phyloP scores from a whole-genome alignment of 2,797 vertebrate genomes.

The Spheniscus humboldti region DNA sequence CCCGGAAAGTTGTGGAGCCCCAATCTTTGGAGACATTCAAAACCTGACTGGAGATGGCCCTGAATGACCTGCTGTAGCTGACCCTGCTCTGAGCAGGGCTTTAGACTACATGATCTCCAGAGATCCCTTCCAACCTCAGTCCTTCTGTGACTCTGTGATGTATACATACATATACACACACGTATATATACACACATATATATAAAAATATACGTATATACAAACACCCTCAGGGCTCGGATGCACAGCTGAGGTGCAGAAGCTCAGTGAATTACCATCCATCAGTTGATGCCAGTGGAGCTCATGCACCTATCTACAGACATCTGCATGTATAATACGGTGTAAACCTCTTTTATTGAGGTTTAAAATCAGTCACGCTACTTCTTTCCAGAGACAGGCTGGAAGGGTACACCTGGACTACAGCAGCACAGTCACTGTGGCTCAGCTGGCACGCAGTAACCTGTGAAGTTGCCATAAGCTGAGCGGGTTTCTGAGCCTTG shows the following conservation, averaged over 20 bases:
- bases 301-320: neutral
- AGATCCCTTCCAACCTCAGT: neutral
- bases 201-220: too few species aligned
- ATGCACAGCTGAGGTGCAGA: neutral
- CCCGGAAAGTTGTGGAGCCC: neutral
- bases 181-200: accelerated
- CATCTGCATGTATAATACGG: neutral
- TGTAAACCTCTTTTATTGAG: neutral
- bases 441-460: neutral
- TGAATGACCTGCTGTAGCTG: neutral
- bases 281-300: neutral
- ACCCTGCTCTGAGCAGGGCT: neutral
- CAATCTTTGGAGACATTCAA: neutral
- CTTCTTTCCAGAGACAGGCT: neutral
- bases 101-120: neutral
- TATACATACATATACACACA: too few species aligned
- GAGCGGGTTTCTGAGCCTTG: neutral
- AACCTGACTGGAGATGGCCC: neutral
- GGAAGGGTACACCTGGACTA: neutral
- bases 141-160: neutral
- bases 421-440: neutral
- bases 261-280: neutral
- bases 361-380: neutral
- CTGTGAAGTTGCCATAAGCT: neutral
- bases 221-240: neutral